phyloP scores from a whole-genome alignment of 2,113 vertebrate species.

The Kryptolebias marmoratus region DNA sequence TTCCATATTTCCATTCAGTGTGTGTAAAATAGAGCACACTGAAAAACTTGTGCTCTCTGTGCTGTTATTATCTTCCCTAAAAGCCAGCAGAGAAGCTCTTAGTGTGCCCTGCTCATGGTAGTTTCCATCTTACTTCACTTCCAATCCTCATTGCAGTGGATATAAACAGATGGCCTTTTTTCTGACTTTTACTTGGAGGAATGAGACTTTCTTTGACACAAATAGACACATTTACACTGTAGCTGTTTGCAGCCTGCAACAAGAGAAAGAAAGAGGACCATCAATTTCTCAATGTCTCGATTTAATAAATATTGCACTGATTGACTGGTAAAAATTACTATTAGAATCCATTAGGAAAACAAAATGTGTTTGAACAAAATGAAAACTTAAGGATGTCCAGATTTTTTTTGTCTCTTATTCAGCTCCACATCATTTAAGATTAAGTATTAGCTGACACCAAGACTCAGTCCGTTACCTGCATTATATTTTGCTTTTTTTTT shows the following conservation, averaged over 20 bases:
- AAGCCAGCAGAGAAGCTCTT: constrained; percentile 45
- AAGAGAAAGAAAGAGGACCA: constrained; percentile 15
- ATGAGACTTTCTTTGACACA: constrained; percentile 30
- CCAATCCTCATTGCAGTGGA: constrained; percentile 16
- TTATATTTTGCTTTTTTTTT: too few species aligned
- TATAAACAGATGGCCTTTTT: constrained; percentile 30
- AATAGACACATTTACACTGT: constrained; percentile 25
- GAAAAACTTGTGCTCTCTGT: constrained; percentile 43
- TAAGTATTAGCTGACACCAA: too few species aligned
- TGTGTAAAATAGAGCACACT: constrained; percentile 38
- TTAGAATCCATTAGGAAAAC: not conserved
- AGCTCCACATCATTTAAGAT: too few species aligned
- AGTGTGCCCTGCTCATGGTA: constrained; percentile 24
- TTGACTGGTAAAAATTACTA: not conserved
- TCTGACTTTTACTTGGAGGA: constrained; percentile 6
- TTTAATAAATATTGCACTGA: not conserved
- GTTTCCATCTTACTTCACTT: constrained; percentile 14
- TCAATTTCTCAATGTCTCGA: constrained; percentile 16
- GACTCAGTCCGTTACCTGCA: too few species aligned
- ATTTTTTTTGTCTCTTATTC: too few species aligned
- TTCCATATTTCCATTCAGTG: constrained; percentile 61
- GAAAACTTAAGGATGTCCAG: too few species aligned
- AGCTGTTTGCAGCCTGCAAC: constrained; percentile 16
- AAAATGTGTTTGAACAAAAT: too few species aligned
- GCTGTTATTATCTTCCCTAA: constrained; percentile 54